Base-by-base conservation (phyloP, 2,888 invertebrate species). In the Entomobrya proxima region DNA sequence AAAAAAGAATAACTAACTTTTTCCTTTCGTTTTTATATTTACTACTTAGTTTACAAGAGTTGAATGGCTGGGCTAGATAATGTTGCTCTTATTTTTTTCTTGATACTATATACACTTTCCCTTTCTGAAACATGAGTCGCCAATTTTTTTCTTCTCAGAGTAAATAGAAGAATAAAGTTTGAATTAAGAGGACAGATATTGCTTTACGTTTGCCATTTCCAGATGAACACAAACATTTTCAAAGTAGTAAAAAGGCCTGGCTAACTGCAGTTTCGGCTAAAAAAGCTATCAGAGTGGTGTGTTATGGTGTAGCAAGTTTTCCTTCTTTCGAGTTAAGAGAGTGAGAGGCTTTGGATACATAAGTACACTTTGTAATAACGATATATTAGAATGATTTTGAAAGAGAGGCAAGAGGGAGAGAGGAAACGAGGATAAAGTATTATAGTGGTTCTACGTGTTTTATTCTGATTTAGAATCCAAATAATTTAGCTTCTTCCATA, bases 141-240 rank as follows among this genome's bases (percentile, higher is more conserved):
- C 64, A 37, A 64, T 64, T 35, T 58, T 58, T 58, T 30, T 64
- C 27, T 24, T 74, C 44, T 74, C 47, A n/a, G 35, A 74, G 74
- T 81, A 81, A 81, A 75, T 81, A 75, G 74, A 35, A 61, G 35
- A 74, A 81, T 81, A 81, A 81, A 74, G 81, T 81, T 81, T 81
- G 81, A 81, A 74, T 81, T 81, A 81, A 72, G 81, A 75, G 74
- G 81, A 81, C 81, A 81, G 81, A 81, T 81, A 81, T 81, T 74
- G 58, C 81, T 75, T 64, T 64, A 32, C 55, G 30, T 81, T 74
- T 74, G 81, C 81, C 44, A 74, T 74, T 74, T 74, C 15, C 40
- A 77, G 61, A 77, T 61, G 74, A 52, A 72, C 69, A 69, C 72
- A 72, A 72, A 27, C 44, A 64, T 35, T 44, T 30, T 72, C 4